Base-by-base conservation (phyloP, 1,140 invertebrate species). In the Drosophila athabasca region DNA sequence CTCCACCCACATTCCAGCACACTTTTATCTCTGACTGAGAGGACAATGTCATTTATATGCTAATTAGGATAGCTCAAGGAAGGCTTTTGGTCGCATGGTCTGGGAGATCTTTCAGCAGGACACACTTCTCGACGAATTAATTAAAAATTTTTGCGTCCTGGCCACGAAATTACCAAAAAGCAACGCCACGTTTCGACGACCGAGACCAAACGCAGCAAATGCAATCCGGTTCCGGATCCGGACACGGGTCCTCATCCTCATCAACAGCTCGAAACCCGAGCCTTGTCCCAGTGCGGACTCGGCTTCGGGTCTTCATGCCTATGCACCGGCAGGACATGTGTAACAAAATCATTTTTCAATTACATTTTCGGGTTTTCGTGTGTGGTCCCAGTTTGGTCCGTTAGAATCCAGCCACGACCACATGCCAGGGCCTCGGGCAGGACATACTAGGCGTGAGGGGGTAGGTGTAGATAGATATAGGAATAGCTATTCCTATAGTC, bases 341-440 rank as follows among this genome's bases (percentile, higher is more conserved):
- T 64, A 84, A 85, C 82, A 84, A 85, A 84, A 84, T 84, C 81
- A 84, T 84, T 84, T 84, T 84, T 84, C 81, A 84, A 84, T 84
- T 84, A 84, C 81, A 87, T 84, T 87, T 84, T 84, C 73, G 76
- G 81, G 82, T 81, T 84, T 79, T 75, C 57, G 62, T 69, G 65
- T 77, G 81, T 52, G 75, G 75, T 78, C 46, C 67, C 29, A 60
- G 69, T 53, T 53, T 65, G 75, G 59, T 79, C 54, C 73, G 51
- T 76, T 78, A 72, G 62, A 68, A 77, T 50, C 58, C 74, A 46
- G 46, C 59, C 66, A 75, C 52, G 43, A 75, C 71, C 71, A 53
- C 74, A 62, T 24, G 31, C 50, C 54, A 52, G 50, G 54, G 46
- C 39, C 31, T 8, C 19, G 29, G n/a, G 15, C 46, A 39, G 29